Percentiles rank a stretch among this genome's conserved stretches.
Evolutionary conservation across 1,140 invertebrate genomes (phyloP).

Genomic region (Drosophila parvula): DNA sequence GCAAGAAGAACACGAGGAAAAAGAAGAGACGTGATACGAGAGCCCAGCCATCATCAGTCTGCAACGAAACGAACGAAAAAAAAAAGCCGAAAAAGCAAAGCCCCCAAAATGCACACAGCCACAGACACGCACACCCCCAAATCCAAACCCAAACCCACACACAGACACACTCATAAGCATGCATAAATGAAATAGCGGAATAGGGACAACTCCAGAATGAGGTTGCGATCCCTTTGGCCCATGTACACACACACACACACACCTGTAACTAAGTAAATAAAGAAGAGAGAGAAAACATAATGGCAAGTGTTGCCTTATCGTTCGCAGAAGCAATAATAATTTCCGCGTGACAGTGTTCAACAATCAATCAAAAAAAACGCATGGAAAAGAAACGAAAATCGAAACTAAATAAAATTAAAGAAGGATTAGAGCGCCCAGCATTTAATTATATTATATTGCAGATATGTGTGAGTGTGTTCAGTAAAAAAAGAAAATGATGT

Average conservation of each 20-base stretch:
- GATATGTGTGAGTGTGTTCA: conserved; percentile 31
- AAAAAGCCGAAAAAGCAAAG: not conserved
- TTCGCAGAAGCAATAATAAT: conserved; percentile 40
- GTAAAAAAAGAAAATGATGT: conserved; percentile 2
- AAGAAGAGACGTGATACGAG: not conserved
- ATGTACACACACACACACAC: conserved; percentile 22
- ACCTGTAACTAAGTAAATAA: conserved; percentile 16
- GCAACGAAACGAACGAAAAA: conserved; percentile 9
- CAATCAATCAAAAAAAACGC: conserved; percentile 38
- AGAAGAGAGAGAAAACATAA: not conserved
- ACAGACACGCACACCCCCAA: conserved; percentile 5
- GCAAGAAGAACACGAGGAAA: not conserved
- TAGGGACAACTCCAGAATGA: not conserved
- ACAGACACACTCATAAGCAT: conserved; percentile 4
- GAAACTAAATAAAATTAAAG: conserved; percentile 7
- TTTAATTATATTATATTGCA: conserved; percentile 19
- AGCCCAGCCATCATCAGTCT: not conserved
- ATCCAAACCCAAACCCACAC: not conserved
- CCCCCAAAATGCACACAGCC: not conserved
- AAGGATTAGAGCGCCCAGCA: conserved; percentile 7
- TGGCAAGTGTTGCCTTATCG: conserved; percentile 43
- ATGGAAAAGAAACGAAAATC: conserved; percentile 12
- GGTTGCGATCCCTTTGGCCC: conserved; percentile 1
- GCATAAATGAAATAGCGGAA: not conserved
- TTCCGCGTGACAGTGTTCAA: conserved; percentile 33